These are phyloP conservation scores for Achroia grisella DNA, from an alignment of 1,140 invertebrate species.

Conservation along the genomic window DNA sequence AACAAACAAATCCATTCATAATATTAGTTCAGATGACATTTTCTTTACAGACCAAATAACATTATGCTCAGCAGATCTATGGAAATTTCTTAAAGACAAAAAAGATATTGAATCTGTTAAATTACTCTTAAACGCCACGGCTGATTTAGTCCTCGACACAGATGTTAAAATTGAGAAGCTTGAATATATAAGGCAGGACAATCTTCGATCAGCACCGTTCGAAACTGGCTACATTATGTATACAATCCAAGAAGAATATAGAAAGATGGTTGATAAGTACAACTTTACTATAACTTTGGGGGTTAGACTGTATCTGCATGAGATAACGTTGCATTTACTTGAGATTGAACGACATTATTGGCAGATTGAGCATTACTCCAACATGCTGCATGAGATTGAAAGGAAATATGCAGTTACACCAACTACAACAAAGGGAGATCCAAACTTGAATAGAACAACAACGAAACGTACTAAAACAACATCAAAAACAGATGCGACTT, in stretches of 20 bases:
- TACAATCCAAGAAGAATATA: slow-evolving; percentile 20
- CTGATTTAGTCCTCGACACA: no score
- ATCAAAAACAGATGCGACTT: no score
- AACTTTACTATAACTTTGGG: slow-evolving; percentile 12
- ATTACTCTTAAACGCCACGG: not conserved
- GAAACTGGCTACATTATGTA: not conserved
- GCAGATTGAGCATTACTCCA: slow-evolving; percentile 7
- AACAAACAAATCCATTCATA: no score
- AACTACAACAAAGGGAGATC: not conserved
- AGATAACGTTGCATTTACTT: slow-evolving; percentile 17
- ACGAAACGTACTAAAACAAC: no score
- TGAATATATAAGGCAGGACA: not conserved
- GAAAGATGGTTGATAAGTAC: slow-evolving; percentile 30
- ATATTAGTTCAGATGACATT: no score
- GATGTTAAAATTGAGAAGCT: not conserved
- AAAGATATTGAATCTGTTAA: not conserved
- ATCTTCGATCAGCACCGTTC: not conserved
- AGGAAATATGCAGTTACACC: slow-evolving; percentile 35
- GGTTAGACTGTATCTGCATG: slow-evolving; percentile 7
- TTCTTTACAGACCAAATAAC: no score
- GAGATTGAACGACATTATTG: slow-evolving; percentile 32
- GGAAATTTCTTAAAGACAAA: no score
- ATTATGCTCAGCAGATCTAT: no score
- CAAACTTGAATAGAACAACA: not conserved
- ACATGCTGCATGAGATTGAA: slow-evolving; percentile 17